These are phyloP conservation scores for Phataginus tetradactyla DNA, from an alignment of 2,797 vertebrate genomes.

Conservation along the genomic window DNA sequence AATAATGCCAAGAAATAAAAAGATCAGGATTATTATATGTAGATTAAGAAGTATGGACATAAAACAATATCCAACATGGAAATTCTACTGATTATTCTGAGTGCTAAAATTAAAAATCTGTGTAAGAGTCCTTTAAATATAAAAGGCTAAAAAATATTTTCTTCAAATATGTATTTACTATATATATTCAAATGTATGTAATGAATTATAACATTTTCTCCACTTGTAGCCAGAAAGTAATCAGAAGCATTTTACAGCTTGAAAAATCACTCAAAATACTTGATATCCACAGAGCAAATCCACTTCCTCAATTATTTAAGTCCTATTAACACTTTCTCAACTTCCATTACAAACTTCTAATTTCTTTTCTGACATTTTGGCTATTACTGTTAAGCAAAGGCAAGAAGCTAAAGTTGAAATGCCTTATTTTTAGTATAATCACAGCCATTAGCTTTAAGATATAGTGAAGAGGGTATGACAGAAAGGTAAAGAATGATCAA, in stretches of 20 bases:
- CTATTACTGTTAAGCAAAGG: background rate
- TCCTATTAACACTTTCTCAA: constrained; percentile 8
- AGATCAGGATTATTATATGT: background rate
- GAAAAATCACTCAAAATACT: constrained; percentile 20
- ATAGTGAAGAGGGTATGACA: background rate
- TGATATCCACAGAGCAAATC: background rate
- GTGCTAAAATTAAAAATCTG: background rate
- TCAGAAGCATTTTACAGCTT: background rate
- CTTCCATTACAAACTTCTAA: constrained; percentile 26
- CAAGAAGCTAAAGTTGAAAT: constrained; percentile 2
- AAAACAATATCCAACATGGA: background rate
- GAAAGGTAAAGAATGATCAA: background rate
- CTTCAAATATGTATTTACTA: background rate
- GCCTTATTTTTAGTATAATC: background rate
- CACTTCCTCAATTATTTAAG: constrained; percentile 10
- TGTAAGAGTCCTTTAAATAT: background rate
- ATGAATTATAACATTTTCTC: background rate
- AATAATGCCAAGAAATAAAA: background rate
- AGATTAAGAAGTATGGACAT: background rate
- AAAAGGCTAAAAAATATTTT: constrained; percentile 24
- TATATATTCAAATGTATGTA: background rate
- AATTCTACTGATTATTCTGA: background rate
- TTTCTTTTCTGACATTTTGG: constrained; percentile 9
- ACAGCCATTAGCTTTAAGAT: constrained; percentile 1
- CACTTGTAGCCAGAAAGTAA: constrained; percentile 1